Evolutionary conservation across 2,113 vertebrate species (phyloP), one percentile per base, ranked within the genome.

Genomic region (Notarius quadriscutis): DNA sequence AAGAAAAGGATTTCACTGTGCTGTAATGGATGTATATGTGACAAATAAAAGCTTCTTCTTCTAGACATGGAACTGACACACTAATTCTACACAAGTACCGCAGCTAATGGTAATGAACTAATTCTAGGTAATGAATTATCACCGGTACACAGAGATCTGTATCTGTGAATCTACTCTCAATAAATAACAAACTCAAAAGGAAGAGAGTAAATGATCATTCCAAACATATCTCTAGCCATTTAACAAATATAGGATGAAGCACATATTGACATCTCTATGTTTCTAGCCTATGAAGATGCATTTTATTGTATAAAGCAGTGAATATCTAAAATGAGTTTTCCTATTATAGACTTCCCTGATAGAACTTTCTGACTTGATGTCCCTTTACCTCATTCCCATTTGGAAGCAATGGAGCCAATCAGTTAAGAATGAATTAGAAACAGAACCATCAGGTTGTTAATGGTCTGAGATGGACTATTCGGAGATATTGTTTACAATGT

Each of bases 271-370:
- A 9, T 75, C 7, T 20, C 18, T 25, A 25, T 74, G 17, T 2
- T 48, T 74, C 34, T 10, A 27, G 30, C n/a, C 2, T n/a, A 67
- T 84, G n/a, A 55, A 69, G 7, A 67, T 84, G 27, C 50, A 57
- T 57, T 22, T 55, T 10, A 62, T 84, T 55, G 67, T 27, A 34
- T 65, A 84, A 30, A 71, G 22, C 12, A 14, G 50, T 53, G 5
- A 15, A 53, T 53, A 78, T 53, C 75, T 55, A 27, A 75, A 53
- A 78, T 53, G 12, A 25, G 11, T 77, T 77, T 77, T 17, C 48
- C 75, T 15, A 53, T 78, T 78, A 27, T 27, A 78, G 75, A 75
- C 75, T 78, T n/a, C 25, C n/a, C 50, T 78, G 75, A 78, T n/a
- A 53, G 75, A 53, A 78, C 5, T 55, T 78, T 78, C 50, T 78